Evolutionary conservation across 2,113 vertebrate species (phyloP), one percentile per base, ranked within the genome.

Genomic region (Pachyramphus minor): DNA sequence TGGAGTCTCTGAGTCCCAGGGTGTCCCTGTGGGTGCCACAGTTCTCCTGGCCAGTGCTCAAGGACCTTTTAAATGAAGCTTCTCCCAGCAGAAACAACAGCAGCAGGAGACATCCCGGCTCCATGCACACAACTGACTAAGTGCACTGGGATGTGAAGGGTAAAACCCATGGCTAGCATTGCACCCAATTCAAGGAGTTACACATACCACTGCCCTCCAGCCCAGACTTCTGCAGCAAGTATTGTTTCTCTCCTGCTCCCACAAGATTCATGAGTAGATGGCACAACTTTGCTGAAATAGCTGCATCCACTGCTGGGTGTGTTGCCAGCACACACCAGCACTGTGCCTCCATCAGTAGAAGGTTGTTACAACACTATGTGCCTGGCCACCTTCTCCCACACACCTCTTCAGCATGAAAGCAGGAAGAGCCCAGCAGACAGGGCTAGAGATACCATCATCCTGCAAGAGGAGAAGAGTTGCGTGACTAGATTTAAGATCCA

Each of bases 391-490:
- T 72, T 90, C 79, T 95, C 93, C 93, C 83, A 94, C 93, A 81
- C 35, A 60, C 12, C 12, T 64, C 72, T 56, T 66, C 64, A 93
- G 56, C n/a, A 31, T 55, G 85, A 90, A 86, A 88, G 90, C 85
- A 86, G 85, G 88, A 96, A 95, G 68, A 92, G 80, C 44, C 20
- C 68, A 92, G 74, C 50, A 94, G 80, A 86, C 41, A 93, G 44
- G 37, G 80, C 60, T 81, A 41, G 84, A 94, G 92, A 96, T 84
- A 81, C 9, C 35, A 89, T 94, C 88, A 86, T 33, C 85, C 39
- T 88, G 82, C 76, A 88, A 77, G 95, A 86, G 79, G 41, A 68
- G 75, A 87, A 75, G 45, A 63, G 73, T 60, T 86, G 72, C 60
- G 86, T 58, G 83, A 89, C 86, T 88, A 80, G 17, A 83, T 47